phyloP scores from a whole-genome alignment of 2,888 invertebrate genomes.

The Spisula subtruncata region DNA sequence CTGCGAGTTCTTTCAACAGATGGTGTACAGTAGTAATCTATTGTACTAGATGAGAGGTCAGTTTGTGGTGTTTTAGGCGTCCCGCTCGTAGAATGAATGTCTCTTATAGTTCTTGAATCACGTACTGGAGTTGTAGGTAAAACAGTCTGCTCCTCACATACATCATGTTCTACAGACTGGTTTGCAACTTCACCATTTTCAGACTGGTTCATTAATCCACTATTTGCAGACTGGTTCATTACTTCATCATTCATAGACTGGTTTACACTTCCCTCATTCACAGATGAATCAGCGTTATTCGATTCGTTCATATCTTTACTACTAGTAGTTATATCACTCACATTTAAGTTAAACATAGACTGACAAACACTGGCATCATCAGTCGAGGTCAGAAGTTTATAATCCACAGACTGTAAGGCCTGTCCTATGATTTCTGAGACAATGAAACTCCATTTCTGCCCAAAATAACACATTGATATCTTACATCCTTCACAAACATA shows the following conservation, averaged over 20 bases:
- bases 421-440: constrained; percentile 54
- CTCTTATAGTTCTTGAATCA: constrained; percentile 8
- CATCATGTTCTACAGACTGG: constrained; percentile 27
- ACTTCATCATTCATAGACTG: constrained; percentile 13
- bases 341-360: constrained; percentile 54
- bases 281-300: neutral
- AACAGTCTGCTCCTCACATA: neutral
- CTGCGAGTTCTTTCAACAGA: constrained; percentile 20
- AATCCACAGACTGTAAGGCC: neutral
- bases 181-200: neutral
- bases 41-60: constrained; percentile 23
- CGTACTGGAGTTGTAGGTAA: constrained; percentile 27
- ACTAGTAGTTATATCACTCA: constrained; percentile 46
- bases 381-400: neutral
- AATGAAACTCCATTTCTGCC: constrained; percentile 75
- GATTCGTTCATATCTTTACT: neutral
- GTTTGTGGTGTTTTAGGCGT: constrained; percentile 31
- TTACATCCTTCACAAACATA: constrained; percentile 68
- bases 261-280: neutral
- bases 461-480: constrained; percentile 74
- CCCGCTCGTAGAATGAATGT: neutral
- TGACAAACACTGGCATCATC: constrained; percentile 41
- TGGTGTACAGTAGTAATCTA: constrained; percentile 44
- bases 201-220: neutral
- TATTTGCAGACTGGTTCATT: constrained; percentile 21